These are phyloP conservation scores for Triplophysa bombifrons DNA, from an alignment of 2,797 vertebrate species.

Conservation along the genomic window DNA sequence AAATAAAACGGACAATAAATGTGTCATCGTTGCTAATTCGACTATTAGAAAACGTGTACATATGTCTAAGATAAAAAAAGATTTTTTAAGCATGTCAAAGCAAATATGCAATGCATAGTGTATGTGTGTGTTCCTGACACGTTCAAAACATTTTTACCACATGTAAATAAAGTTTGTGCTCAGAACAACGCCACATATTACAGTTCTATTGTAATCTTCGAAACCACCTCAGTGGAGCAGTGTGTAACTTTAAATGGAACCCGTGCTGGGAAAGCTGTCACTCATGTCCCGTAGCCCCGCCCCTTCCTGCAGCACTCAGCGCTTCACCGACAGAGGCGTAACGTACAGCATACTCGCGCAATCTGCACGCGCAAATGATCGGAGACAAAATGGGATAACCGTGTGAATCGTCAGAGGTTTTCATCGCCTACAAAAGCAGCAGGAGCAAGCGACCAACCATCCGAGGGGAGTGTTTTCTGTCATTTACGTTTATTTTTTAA, in stretches of 20 bases:
- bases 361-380: conserved; percentile 33
- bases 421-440: background rate
- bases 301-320: conserved; percentile 74
- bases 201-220: background rate
- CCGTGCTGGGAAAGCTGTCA: conserved; percentile 59
- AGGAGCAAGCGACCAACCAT: background rate
- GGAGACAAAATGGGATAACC: conserved; percentile 45
- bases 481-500: conserved; percentile 44
- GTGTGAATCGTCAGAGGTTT: background rate
- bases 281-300: conserved; percentile 70
- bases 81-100: background rate
- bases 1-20: background rate
- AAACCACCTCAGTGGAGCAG: background rate
- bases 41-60: background rate
- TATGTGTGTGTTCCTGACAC: too few species aligned
- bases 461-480: conserved; percentile 40
- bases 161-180: background rate
- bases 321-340: conserved; percentile 43
- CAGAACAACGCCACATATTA: background rate
- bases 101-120: background rate
- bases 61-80: background rate
- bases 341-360: conserved; percentile 18
- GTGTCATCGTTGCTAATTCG: background rate
- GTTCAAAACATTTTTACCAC: background rate
- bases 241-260: conserved; percentile 73